Evolutionary conservation across 2,113 vertebrate species (phyloP).

Genomic region (Mohoua ochrocephala): DNA sequence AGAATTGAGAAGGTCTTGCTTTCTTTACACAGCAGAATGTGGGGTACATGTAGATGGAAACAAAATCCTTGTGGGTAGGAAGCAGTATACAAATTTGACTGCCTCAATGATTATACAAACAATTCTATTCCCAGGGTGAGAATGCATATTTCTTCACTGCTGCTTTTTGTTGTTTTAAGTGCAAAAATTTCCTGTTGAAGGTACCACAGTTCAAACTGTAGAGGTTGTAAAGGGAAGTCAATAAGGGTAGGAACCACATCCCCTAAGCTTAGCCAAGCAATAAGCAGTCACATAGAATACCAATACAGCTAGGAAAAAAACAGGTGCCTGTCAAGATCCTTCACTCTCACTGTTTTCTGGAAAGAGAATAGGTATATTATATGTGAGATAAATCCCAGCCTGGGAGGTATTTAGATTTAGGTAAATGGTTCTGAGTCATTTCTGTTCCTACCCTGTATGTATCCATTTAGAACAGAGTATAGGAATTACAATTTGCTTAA

Average conservation of each 20-base stretch:
- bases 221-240: not conserved
- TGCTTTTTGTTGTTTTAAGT: not conserved
- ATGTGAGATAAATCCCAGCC: not conserved
- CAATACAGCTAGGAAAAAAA: not conserved
- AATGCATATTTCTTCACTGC: not conserved
- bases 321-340: not conserved
- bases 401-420: not conserved
- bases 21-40: not conserved
- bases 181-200: not conserved
- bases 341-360: not conserved
- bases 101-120: not conserved
- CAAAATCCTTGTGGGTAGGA: not conserved
- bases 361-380: not conserved
- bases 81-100: not conserved
- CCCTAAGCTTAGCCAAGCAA: not conserved
- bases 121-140: not conserved
- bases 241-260: not conserved
- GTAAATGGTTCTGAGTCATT: not conserved
- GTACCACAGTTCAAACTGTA: not conserved
- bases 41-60: not conserved
- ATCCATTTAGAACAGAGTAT: not conserved
- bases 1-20: not conserved
- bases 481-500: not conserved
- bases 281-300: not conserved
- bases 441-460: accelerated